Evolutionary conservation across 2,888 invertebrate genomes (phyloP).

Genomic region (Pristionchus maxplancki): DNA sequence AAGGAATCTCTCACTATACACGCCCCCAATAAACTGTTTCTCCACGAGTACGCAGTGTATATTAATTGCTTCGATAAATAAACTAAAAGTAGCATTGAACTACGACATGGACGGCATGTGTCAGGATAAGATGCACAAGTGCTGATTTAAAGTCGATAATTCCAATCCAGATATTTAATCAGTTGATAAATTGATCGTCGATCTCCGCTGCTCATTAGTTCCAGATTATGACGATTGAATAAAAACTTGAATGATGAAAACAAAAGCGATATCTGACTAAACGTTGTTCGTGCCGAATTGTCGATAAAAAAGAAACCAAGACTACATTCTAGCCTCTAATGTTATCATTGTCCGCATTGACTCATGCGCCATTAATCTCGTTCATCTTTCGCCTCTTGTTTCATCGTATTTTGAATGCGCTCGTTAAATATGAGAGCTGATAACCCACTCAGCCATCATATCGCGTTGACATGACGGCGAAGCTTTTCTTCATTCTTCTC

Average conservation of each 20-base stretch:
- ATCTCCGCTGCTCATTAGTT: not conserved
- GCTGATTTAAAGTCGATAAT: too few relatives aligned
- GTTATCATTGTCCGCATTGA: not conserved
- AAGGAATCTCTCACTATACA: too few relatives aligned
- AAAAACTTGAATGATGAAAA: too few relatives aligned
- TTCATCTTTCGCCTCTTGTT: not conserved
- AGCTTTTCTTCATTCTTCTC: not conserved
- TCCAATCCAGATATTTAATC: not conserved
- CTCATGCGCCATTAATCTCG: not conserved
- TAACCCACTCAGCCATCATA: not conserved
- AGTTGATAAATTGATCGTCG: not conserved
- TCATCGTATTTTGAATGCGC: not conserved
- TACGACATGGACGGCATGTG: conserved; percentile 3
- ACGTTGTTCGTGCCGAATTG: too few relatives aligned
- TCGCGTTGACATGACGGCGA: not conserved
- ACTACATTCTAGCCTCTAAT: not conserved
- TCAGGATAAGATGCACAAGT: not conserved
- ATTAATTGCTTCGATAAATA: too few relatives aligned
- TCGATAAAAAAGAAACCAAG: too few relatives aligned
- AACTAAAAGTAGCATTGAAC: conserved; percentile 3
- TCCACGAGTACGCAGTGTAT: too few relatives aligned
- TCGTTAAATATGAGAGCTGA: not conserved
- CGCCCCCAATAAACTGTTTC: too few relatives aligned
- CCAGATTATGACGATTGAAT: too few relatives aligned
- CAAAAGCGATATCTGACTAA: too few relatives aligned